A percentile compares a stretch with the other conserved stretches of the same genome.
phyloP scores from a whole-genome alignment of 1,140 invertebrate species.

The Diachasma alloeum region DNA sequence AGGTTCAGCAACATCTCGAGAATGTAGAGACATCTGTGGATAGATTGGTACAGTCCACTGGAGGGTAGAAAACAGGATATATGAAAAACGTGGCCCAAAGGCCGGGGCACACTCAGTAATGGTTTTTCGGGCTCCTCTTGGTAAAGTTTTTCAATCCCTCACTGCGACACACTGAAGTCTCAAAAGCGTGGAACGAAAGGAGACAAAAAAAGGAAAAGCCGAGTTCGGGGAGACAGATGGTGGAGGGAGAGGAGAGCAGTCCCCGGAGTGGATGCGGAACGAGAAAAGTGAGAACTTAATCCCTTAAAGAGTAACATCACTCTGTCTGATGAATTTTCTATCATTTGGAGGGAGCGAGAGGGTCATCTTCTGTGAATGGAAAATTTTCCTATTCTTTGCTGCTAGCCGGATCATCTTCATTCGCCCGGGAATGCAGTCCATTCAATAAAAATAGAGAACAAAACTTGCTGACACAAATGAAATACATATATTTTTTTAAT shows the following conservation, averaged over 20 bases:
- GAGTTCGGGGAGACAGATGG: neutral
- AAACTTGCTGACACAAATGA: no score
- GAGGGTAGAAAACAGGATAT: neutral
- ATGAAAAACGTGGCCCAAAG: neutral
- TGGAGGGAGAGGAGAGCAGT: neutral
- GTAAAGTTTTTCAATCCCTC: slow-evolving; percentile 26
- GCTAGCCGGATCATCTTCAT: neutral
- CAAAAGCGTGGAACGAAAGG: neutral
- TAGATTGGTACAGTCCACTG: neutral
- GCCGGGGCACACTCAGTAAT: neutral
- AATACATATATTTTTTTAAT: neutral
- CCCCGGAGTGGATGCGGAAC: neutral
- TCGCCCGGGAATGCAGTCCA: no score
- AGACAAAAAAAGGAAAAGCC: neutral
- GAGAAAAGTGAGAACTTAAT: slow-evolving; percentile 23
- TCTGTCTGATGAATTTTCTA: neutral
- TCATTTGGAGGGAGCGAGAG: neutral
- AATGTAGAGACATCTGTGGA: neutral
- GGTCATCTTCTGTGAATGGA: neutral
- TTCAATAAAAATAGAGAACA: no score
- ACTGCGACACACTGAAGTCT: slow-evolving; percentile 11
- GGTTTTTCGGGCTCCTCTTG: slow-evolving; percentile 13
- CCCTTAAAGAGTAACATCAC: slow-evolving; percentile 15
- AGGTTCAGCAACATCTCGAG: neutral
- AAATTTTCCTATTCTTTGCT: neutral